Evolutionary conservation across 2,888 invertebrate species (phyloP), one percentile per base, ranked within the genome.

Genomic region (Dugesia japonica): DNA sequence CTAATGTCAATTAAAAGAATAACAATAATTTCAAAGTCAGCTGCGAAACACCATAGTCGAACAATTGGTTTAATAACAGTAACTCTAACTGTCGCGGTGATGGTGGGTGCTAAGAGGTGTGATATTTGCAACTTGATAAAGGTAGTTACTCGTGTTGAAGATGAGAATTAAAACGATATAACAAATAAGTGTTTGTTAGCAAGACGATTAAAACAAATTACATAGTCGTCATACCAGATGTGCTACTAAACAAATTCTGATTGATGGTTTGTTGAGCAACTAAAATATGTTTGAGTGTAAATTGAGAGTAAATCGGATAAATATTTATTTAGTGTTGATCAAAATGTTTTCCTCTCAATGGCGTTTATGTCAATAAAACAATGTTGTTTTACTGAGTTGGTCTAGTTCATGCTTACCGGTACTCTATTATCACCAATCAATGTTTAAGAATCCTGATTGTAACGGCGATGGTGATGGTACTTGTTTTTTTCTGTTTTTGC

Each of bases 161-260:
- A 56, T 56, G 56, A 56, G 56, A 56, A 56, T 56, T 7, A 56
- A 56, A 56, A 56, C 23, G n/a, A 56, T 9, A 13, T 56, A 13
- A 56, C 56, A 56, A 56, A 56, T 56, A 56, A 56, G n/a, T 56
- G n/a, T 56, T 56, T 56, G 56, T 56, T 56, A 56, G 56, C 56
- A 56, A 56, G 4, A 56, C 56, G 17, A 56, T 56, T 56, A 56
- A n/a, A 56, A 1, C 17, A 56, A 56, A 56, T 56, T 56, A 56
- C 56, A n/a, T 20, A 56, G 9, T 56, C 23, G n/a, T n/a, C 17
- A 23, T 56, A 56, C 56, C 56, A 56, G 56, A 56, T 56, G 56
- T 56, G 56, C 56, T 56, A 56, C 56, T 56, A 56, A 56, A 56
- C 56, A n/a, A 56, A 56, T 56, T 23, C 23, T 56, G 56, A 56